phyloP scores from a whole-genome alignment of 1,140 invertebrate genomes.

The Musca domestica region DNA sequence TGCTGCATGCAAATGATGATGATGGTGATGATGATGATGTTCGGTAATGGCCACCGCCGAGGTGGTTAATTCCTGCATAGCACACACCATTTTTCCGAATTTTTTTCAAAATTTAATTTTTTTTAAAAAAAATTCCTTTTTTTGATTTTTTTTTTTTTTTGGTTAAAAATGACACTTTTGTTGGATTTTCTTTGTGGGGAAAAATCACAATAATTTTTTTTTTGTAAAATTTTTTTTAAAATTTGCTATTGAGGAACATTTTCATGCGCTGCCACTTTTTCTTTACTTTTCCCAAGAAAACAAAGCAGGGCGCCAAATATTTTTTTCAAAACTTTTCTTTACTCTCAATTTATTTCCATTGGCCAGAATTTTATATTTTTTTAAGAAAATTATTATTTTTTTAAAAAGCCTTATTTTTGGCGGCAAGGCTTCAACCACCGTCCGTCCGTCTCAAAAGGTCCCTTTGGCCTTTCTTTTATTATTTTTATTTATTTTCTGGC shows the following conservation, averaged over 20 bases:
- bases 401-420: constrained; percentile 5
- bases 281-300: not conserved
- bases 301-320: not conserved
- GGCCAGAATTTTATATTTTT: not conserved
- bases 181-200: constrained; percentile 8
- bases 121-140: constrained; percentile 30
- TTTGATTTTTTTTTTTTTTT: constrained; percentile 7
- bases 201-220: constrained; percentile 4
- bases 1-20: constrained; percentile 30
- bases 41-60: constrained; percentile 23
- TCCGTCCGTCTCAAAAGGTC: not conserved
- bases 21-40: constrained; percentile 35
- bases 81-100: constrained; percentile 49
- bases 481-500: constrained; percentile 7
- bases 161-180: constrained; percentile 13
- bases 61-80: constrained; percentile 44
- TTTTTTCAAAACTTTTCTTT: not conserved
- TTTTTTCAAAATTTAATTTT: constrained; percentile 30
- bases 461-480: constrained; percentile 14
- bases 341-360: not conserved
- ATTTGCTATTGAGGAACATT: constrained; percentile 53
- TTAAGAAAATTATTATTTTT: too few species aligned
- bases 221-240: constrained; percentile 30
- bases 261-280: constrained; percentile 26
- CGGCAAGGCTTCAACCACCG: too few species aligned